Percentiles rank a stretch among this genome's conserved stretches.
Conservation (phyloP, 2,888 invertebrate species). For the Caenorhabditis macrosperma region DNA sequence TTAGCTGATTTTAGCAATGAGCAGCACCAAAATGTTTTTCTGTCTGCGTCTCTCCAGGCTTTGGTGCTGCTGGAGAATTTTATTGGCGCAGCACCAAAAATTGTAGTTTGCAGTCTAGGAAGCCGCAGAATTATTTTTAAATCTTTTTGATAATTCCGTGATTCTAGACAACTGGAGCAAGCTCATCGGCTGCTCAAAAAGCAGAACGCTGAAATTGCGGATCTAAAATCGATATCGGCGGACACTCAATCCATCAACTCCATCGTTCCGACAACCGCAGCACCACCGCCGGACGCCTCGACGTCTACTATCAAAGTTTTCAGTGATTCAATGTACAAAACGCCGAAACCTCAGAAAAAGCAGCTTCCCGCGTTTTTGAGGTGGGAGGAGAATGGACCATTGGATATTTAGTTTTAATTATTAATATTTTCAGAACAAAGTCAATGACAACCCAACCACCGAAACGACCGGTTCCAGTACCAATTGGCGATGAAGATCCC, state of each 20-base stretch:
- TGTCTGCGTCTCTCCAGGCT: too few relatives aligned
- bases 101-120: too few relatives aligned
- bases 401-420: too few relatives aligned
- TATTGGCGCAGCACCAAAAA: too few relatives aligned
- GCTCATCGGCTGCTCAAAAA: constrained; percentile 5
- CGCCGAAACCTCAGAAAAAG: not conserved
- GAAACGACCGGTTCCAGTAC: not conserved
- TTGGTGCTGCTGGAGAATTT: too few relatives aligned
- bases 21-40: too few relatives aligned
- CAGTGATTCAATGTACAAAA: constrained; percentile 43
- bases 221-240: constrained; percentile 3
- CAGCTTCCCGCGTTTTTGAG: constrained; percentile 25
- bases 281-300: too few relatives aligned
- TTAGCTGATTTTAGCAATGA: too few relatives aligned
- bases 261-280: not conserved
- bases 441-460: not conserved
- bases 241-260: not conserved
- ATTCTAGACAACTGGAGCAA: constrained; percentile 35
- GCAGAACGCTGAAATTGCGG: constrained; percentile 9
- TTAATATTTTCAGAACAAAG: constrained; percentile 25
- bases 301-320: constrained; percentile 4
- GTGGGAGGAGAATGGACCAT: too few relatives aligned
- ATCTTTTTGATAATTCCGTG: too few relatives aligned
- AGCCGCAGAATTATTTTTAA: too few relatives aligned
- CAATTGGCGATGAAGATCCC: not conserved